These are phyloP conservation scores for Sturnira hondurensis DNA, from an alignment of 2,113 vertebrate genomes.

Conservation along the genomic window DNA sequence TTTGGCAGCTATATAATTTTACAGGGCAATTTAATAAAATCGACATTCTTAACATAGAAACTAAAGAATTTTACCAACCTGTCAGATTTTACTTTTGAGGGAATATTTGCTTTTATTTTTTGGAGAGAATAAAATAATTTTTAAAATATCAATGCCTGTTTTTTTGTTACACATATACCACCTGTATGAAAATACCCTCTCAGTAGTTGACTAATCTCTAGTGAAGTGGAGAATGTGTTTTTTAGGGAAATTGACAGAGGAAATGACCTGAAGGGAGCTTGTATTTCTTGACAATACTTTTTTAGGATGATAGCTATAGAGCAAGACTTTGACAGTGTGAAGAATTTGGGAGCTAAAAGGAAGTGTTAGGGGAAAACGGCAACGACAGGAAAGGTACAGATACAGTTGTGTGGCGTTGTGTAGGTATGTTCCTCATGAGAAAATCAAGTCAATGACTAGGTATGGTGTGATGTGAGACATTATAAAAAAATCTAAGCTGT, in stretches of 20 bases:
- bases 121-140: background rate
- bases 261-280: background rate
- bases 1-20: background rate
- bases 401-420: background rate
- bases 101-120: background rate
- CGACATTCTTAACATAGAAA: background rate
- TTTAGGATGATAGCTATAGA: background rate
- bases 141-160: background rate
- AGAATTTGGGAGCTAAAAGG: background rate
- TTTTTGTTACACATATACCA: background rate
- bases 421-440: background rate
- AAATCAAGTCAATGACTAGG: background rate
- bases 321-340: background rate
- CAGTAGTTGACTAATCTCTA: background rate
- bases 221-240: background rate
- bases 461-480: background rate
- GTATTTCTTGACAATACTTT: background rate
- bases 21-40: background rate
- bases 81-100: background rate
- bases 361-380: background rate
- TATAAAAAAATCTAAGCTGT: background rate
- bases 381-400: background rate
- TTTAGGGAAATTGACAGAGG: background rate
- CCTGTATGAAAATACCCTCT: background rate
- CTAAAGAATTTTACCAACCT: background rate